Base-by-base conservation (phyloP, 1,140 invertebrate species). In the Dendrolimus kikuchii region DNA sequence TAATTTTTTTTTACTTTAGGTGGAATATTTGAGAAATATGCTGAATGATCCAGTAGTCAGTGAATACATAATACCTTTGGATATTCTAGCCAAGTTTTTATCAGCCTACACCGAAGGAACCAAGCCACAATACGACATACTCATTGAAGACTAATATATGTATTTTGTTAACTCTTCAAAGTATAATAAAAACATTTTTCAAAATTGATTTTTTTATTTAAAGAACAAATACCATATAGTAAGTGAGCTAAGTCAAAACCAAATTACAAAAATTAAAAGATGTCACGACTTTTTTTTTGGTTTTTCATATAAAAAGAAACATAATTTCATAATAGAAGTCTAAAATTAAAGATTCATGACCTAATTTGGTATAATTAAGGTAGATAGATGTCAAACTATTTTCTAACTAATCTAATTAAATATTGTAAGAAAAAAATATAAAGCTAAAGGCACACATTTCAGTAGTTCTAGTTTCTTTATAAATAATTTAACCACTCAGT, bases 21-120 rank as follows among this genome's bases (percentile, higher is more conserved):
- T 53, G 42, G 49, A 68, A 38, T 84, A 84, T 47, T 53, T 77
- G 0, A 40, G 63, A 0, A 66, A 70, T 8, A 81, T 85, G 81
- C 39, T 58, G n/a, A 47, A 74, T 49, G 81, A 85, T 53, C 69
- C 79, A 6, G 74, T 64, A 37, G 69, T 85, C 0, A 73, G 51
- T n/a, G 60, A 77, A 37, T 84, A 82, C 48, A 40, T 66, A 10
- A 49, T 84, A 41, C 71, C 78, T 23, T 55, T 51, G 36, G 63
- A 80, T 9, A 59, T 71, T 5, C 54, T 74, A 2, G 9, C 53
- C 3, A 49, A 78, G 49, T 71, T 74, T 42, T n/a, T 71, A 5
- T 46, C 64, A 41, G 49, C 45, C 8, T 82, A 71, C 40, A 59
- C 6, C 45, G 23, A 7, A 7, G 71, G 65, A 48, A 40, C 50